Evolutionary conservation across 2,113 vertebrate genomes (phyloP).

Genomic region (Polyodon spathula): DNA sequence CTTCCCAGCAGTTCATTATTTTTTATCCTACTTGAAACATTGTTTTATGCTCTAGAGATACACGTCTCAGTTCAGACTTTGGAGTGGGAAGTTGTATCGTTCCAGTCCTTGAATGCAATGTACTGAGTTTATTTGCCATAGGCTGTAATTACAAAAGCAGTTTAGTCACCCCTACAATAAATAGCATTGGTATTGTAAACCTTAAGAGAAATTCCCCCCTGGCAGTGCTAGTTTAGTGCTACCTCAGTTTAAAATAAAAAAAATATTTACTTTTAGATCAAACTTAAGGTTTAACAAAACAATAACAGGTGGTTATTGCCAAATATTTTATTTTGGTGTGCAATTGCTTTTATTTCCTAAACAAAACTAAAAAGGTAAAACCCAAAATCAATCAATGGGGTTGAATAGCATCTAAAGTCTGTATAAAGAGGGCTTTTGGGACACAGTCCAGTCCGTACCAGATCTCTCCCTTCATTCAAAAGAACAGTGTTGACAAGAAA

Average conservation of each 20-base stretch:
- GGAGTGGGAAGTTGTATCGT: too few species aligned
- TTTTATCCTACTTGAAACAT: too few species aligned
- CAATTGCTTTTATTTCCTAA: not conserved
- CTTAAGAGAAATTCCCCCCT: not conserved
- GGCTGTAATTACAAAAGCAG: not conserved
- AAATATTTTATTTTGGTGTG: not conserved
- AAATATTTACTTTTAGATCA: not conserved
- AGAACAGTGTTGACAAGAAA: constrained; percentile 35
- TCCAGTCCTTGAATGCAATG: too few species aligned
- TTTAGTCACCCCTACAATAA: not conserved
- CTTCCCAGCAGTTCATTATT: too few species aligned
- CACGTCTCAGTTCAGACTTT: too few species aligned
- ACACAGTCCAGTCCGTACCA: not conserved
- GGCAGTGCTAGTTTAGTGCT: not conserved
- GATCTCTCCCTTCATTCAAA: constrained; percentile 36
- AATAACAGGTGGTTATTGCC: not conserved
- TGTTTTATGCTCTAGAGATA: too few species aligned
- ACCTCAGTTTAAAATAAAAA: not conserved
- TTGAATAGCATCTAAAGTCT: not conserved
- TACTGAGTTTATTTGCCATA: too few species aligned
- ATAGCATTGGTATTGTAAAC: not conserved
- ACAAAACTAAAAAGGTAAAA: not conserved
- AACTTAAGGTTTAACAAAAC: not conserved
- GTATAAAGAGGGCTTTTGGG: not conserved
- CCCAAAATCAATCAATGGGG: not conserved